Evolutionary conservation across 2,797 vertebrate species (phyloP).

Genomic region (Vultur gryphus): DNA sequence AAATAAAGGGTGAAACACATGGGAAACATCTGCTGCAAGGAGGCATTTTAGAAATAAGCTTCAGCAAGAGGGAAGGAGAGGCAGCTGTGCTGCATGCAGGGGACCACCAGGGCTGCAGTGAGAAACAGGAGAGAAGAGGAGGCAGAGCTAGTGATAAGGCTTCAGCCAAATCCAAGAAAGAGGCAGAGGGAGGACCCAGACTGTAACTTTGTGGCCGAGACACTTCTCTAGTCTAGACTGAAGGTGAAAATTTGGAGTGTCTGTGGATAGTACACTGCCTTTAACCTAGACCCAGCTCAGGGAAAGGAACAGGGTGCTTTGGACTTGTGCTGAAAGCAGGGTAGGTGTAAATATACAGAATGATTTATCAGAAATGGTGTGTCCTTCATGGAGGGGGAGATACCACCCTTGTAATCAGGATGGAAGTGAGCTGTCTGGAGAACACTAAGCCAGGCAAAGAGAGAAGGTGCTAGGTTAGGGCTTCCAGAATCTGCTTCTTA

Average conservation of each 20-base stretch:
- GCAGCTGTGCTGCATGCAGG: not conserved
- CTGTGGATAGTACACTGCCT: not conserved
- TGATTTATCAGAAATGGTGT: not conserved
- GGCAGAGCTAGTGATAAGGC: not conserved
- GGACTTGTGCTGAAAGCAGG: not conserved
- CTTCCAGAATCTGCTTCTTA: not conserved
- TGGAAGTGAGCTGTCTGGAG: not conserved
- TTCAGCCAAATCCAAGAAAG: not conserved
- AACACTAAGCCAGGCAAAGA: not conserved
- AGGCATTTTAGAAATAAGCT: not conserved
- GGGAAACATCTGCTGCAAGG: conserved; percentile 27
- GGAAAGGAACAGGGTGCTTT: not conserved
- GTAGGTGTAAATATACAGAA: not conserved
- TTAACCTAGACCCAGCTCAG: not conserved
- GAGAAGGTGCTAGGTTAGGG: not conserved
- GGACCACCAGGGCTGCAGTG: not conserved
- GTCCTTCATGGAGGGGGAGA: not conserved
- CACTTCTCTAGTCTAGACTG: not conserved
- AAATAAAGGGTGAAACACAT: not conserved
- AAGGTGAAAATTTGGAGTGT: not conserved
- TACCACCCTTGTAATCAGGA: not conserved
- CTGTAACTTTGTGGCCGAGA: not conserved
- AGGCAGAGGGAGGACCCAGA: not conserved
- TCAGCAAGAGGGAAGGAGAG: not conserved
- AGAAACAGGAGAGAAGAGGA: not conserved